Evolutionary conservation across 1,140 invertebrate species (phyloP).

Genomic region (Oncopodura yosiiana): DNA sequence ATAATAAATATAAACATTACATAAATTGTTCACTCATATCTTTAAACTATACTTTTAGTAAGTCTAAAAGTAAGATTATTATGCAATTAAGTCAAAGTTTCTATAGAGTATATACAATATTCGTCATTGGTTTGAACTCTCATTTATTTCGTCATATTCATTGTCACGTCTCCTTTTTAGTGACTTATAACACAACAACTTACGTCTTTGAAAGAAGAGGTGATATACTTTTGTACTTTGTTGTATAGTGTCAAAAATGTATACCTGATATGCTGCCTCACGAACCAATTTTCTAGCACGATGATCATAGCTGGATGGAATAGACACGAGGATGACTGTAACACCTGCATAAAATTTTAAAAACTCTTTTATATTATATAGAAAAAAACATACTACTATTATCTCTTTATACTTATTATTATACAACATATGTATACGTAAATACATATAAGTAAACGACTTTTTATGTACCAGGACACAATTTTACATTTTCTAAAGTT

Average conservation of each 20-base stretch:
- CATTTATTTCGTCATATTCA: too few relatives aligned
- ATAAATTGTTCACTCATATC: not conserved
- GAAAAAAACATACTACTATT: not conserved
- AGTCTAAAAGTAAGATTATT: not conserved
- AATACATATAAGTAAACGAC: not conserved
- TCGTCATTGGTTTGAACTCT: too few relatives aligned
- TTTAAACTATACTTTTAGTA: not conserved
- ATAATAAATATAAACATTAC: not conserved
- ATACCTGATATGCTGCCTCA: constrained; percentile 35
- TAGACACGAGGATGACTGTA: constrained; percentile 14
- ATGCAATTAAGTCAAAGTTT: too few relatives aligned
- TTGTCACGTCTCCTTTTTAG: too few relatives aligned
- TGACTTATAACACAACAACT: not conserved
- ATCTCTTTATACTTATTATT: not conserved
- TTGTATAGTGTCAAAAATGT: too few relatives aligned
- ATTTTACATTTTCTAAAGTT: too few relatives aligned
- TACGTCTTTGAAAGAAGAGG: not conserved
- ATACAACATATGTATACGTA: not conserved
- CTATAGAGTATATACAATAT: too few relatives aligned
- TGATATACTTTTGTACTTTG: too few relatives aligned
- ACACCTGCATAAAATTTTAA: constrained; percentile 3
- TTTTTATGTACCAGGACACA: too few relatives aligned
- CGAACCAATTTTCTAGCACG: constrained; percentile 26
- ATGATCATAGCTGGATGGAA: constrained; percentile 21
- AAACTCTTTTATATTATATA: not conserved